Conservation (phyloP, 2,888 invertebrate genomes). For the Operophtera brumata region DNA sequence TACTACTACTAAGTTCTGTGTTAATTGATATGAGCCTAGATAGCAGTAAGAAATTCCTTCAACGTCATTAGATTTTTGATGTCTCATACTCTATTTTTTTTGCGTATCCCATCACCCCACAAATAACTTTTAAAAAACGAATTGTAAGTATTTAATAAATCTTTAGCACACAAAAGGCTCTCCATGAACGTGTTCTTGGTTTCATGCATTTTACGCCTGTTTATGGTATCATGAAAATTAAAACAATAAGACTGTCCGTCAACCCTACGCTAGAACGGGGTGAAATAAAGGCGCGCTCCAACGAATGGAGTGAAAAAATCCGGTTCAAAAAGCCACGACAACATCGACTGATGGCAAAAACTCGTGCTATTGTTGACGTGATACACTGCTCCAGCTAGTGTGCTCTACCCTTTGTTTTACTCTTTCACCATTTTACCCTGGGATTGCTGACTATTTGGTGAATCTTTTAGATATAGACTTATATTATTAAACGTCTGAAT, state of each 20-base stretch:
- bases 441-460: not conserved
- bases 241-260: constrained; percentile 34
- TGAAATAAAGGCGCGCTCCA: constrained; percentile 60
- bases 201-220: constrained; percentile 3
- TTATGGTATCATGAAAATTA: constrained; percentile 18
- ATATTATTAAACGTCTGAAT: too few relatives aligned
- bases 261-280: constrained; percentile 60
- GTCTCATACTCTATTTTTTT: not conserved
- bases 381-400: constrained; percentile 50
- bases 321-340: constrained; percentile 74
- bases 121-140: too few relatives aligned
- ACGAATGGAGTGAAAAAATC: constrained; percentile 76
- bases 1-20: too few relatives aligned
- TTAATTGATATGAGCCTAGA: too few relatives aligned
- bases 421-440: constrained; percentile 28
- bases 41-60: too few relatives aligned
- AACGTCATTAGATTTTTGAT: too few relatives aligned
- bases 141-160: too few relatives aligned
- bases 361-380: constrained; percentile 58
- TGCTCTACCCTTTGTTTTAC: constrained; percentile 43
- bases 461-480: too few relatives aligned
- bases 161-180: too few relatives aligned
- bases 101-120: not conserved
- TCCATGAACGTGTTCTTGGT: not conserved
- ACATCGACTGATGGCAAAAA: constrained; percentile 57